Evolutionary conservation across 2,797 vertebrate species (phyloP).

Genomic region (Thunnus albacares): DNA sequence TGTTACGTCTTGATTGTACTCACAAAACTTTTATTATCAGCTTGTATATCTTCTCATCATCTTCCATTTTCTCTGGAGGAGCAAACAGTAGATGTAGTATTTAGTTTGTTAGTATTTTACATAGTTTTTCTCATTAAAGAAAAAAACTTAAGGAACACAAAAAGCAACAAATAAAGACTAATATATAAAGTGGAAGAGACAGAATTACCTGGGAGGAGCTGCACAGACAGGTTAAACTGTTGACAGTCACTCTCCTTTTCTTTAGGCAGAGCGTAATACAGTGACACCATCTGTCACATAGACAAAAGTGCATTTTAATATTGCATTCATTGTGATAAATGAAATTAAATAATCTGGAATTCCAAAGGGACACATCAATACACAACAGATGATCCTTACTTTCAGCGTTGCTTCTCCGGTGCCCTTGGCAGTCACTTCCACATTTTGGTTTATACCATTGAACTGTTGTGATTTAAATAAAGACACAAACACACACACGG

Average conservation of each 20-base stretch:
- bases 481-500: neutral
- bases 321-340: neutral
- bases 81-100: neutral
- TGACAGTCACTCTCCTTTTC: conserved; percentile 82
- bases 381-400: conserved; percentile 30
- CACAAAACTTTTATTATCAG: conserved; percentile 69
- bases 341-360: neutral
- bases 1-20: conserved; percentile 47
- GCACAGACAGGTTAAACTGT: conserved; percentile 84
- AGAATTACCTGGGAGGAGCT: conserved; percentile 61
- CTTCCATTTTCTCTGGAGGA: conserved; percentile 27
- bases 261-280: conserved; percentile 87
- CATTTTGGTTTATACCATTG: conserved; percentile 66
- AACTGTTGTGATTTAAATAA: conserved; percentile 56
- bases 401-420: conserved; percentile 74
- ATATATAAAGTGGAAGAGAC: neutral
- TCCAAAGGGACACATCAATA: neutral
- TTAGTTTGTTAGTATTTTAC: neutral
- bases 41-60: conserved; percentile 35
- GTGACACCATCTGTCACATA: conserved; percentile 84
- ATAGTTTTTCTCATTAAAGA: neutral
- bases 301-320: neutral
- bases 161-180: neutral
- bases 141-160: neutral
- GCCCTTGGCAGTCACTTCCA: conserved; percentile 66